A percentile compares a stretch with the other conserved stretches of the same genome.
phyloP scores from a whole-genome alignment of 2,888 invertebrate genomes.

The Pterobdella sp. region DNA sequence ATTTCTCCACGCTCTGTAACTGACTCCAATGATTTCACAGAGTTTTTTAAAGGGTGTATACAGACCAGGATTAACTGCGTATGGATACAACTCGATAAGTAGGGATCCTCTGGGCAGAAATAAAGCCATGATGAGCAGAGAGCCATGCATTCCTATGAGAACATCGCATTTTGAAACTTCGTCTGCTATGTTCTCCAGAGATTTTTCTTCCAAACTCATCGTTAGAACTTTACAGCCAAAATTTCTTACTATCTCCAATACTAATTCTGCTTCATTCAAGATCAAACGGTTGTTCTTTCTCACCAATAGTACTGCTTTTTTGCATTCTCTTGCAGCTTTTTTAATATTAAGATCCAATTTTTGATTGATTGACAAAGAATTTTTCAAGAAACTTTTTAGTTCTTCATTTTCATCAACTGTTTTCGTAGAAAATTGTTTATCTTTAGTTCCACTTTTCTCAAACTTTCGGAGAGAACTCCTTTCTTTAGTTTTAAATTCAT shows the following conservation, averaged over 20 bases:
- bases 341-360: background rate
- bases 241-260: slow-evolving; percentile 41
- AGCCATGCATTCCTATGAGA: slow-evolving; percentile 53
- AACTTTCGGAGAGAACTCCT: too few relatives aligned
- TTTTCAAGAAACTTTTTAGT: slow-evolving; percentile 31
- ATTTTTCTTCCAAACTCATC: slow-evolving; percentile 43
- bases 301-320: slow-evolving; percentile 42
- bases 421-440: too few relatives aligned
- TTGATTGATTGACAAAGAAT: slow-evolving; percentile 18
- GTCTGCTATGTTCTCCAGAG: slow-evolving; percentile 43
- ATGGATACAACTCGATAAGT: slow-evolving; percentile 55
- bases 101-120: slow-evolving; percentile 50
- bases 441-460: too few relatives aligned
- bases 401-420: too few relatives aligned
- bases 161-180: slow-evolving; percentile 41
- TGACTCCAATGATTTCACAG: slow-evolving; percentile 44
- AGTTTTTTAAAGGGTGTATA: slow-evolving; percentile 54
- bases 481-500: too few relatives aligned
- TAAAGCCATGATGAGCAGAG: slow-evolving; percentile 50
- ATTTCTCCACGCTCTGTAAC: slow-evolving; percentile 53
- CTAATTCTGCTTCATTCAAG: slow-evolving; percentile 52
- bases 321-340: background rate
- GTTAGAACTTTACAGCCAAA: slow-evolving; percentile 42
- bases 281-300: slow-evolving; percentile 51
- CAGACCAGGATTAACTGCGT: slow-evolving; percentile 50